A percentile compares a stretch with the other conserved stretches of the same genome.
These are phyloP conservation scores for Belonocnema kinseyi DNA, from an alignment of 1,140 invertebrate species.

Conservation along the genomic window DNA sequence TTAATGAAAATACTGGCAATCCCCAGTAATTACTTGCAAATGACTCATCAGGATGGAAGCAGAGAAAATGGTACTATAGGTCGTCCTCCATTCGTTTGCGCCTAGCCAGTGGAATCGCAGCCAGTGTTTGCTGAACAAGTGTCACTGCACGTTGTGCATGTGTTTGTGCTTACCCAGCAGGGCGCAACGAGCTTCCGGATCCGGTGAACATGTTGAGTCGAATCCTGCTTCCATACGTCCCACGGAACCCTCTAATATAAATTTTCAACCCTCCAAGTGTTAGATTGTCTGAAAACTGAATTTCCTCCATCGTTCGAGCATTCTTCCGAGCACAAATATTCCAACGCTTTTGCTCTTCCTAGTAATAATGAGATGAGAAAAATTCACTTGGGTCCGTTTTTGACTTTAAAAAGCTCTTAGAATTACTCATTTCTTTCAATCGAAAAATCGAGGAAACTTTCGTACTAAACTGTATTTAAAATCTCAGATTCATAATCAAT, in stretches of 20 bases:
- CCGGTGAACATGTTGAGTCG: constrained; percentile 22
- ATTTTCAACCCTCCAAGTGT: constrained; percentile 25
- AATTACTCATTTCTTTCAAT: too few species aligned
- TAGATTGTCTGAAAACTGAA: constrained; percentile 18
- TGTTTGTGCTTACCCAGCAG: constrained; percentile 30
- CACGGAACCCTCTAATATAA: constrained; percentile 26
- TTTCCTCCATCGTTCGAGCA: neutral
- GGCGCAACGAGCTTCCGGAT: constrained; percentile 25
- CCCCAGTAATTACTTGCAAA: neutral
- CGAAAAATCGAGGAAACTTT: too few species aligned
- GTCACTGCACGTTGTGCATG: constrained; percentile 23
- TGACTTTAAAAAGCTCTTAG: too few species aligned
- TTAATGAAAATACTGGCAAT: constrained; percentile 1
- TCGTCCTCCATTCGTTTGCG: constrained; percentile 20
- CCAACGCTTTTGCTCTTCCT: too few species aligned
- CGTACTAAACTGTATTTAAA: too few species aligned
- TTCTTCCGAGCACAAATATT: neutral
- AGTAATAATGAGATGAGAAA: too few species aligned
- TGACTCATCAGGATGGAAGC: constrained; percentile 23
- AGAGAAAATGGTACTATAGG: constrained; percentile 13
- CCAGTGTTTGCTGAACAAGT: constrained; percentile 28
- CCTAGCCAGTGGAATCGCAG: constrained; percentile 4
- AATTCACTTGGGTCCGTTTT: too few species aligned
- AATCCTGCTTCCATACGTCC: neutral
- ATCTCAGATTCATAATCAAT: too few species aligned